Evolutionary conservation across 2,888 invertebrate species (phyloP), one percentile per base, ranked within the genome.

Genomic region (Amblyjoppa proteus): DNA sequence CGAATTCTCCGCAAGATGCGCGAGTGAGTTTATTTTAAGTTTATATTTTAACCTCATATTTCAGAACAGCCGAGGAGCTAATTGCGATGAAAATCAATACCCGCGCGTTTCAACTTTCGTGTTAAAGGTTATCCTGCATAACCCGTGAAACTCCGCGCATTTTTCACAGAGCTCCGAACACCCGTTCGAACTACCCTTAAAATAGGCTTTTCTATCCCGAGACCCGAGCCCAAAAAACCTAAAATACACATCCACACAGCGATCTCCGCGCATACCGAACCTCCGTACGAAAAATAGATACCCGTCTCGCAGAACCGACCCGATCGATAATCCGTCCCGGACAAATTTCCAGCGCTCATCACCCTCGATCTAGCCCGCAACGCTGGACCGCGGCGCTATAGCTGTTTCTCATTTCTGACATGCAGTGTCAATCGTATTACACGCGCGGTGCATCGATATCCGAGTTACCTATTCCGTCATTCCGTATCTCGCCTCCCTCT

Each of bases 1-100:
- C 64, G 68, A 89, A 85, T 89, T 87, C 87, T 66, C 61, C 13
- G 28, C n/a, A 41, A 45, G 13, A 69, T 1, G 3, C 20, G 9
- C 45, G 45, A 49, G 45, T 49, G 4, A 49, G 13, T 38, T 38
- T 9, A 38, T 69, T 49, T 11, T 28, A 49, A 49, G 16, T 49
- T 49, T 16, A 49, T 16, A 49, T 16, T 49, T 16, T 16, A 1
- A 49, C 45, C 45, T 49, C 16, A 49, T 49, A 49, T 49, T 16
- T 49, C 45, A 13, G 49, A 70, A 70, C 49, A n/a, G 0, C 7
- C 53, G 53, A 20, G 53, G 20, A 56, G 53, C 53, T n/a, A 56
- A 56, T 56, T 56, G 9, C 53, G 53, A 20, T 56, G 53, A 20
- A 56, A 56, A 49, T 56, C 20, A 20, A 56, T 56, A 56, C 53